These are phyloP conservation scores for Cephalopholis sonnerati DNA, from an alignment of 2,113 vertebrate species.

Conservation along the genomic window DNA sequence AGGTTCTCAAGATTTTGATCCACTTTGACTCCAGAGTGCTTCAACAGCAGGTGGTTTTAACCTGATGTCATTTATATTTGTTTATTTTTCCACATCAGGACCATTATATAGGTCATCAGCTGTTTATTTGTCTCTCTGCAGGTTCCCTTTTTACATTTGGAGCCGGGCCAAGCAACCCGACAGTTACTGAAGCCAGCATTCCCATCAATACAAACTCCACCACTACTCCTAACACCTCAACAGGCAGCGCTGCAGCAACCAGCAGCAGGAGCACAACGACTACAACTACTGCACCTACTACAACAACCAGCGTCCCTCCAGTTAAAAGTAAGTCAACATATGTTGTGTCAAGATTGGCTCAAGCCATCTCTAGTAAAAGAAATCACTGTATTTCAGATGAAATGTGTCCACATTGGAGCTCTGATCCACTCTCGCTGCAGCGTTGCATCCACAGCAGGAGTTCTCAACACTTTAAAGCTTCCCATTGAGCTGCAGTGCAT, in stretches of 20 bases:
- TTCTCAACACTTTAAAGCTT: constrained; percentile 22
- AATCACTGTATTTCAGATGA: not conserved
- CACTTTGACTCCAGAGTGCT: constrained; percentile 2
- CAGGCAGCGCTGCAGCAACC: constrained; percentile 25
- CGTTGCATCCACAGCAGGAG: constrained; percentile 5
- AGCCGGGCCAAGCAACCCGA: constrained; percentile 72
- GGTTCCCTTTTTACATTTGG: constrained; percentile 83
- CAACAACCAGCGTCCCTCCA: constrained; percentile 53
- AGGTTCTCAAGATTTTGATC: not conserved
- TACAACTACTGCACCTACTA: constrained; percentile 27
- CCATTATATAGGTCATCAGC: not conserved
- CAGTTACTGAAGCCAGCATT: constrained; percentile 48
- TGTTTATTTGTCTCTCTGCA: constrained; percentile 49
- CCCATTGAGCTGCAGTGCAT: constrained; percentile 40
- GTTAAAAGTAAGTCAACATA: constrained; percentile 78
- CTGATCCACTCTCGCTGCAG: constrained; percentile 16
- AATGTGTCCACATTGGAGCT: not conserved
- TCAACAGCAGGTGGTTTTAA: constrained; percentile 5
- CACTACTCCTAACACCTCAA: constrained; percentile 41
- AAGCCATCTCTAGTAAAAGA: not conserved
- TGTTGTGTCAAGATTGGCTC: not conserved
- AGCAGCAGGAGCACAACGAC: constrained; percentile 2
- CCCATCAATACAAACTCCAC: constrained; percentile 43
- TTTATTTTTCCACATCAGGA: not conserved
- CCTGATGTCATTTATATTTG: not conserved